A percentile compares a stretch with the other conserved stretches of the same genome.
Conservation (phyloP, 2,888 invertebrate genomes). For the Stenolophus ochropezus region DNA sequence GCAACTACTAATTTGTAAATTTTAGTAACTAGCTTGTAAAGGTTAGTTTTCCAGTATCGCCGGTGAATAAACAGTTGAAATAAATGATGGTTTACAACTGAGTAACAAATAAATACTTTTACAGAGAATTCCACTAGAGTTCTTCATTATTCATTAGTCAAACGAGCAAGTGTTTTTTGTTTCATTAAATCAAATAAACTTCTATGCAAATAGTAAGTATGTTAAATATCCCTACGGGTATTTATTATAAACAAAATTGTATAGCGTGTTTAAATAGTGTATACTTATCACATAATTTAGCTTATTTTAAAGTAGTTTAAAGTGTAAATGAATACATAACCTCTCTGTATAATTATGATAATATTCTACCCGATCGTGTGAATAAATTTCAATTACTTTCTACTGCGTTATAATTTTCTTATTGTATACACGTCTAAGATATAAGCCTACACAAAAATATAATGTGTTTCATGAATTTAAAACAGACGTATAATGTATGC, state of each 20-base stretch:
- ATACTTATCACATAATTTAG: not conserved
- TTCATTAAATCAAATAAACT: too few relatives aligned
- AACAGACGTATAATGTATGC: constrained; percentile 27
- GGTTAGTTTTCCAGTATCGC: too few relatives aligned
- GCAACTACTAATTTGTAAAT: too few relatives aligned
- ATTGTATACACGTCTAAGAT: not conserved
- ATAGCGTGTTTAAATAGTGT: not conserved
- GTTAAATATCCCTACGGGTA: too few relatives aligned
- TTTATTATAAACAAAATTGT: not conserved
- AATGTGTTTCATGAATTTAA: constrained; percentile 24
- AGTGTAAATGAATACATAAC: not conserved
- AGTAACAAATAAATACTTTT: too few relatives aligned
- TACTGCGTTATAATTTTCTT: constrained; percentile 2
- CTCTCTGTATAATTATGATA: not conserved
- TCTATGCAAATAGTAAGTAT: too few relatives aligned
- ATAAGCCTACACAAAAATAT: constrained; percentile 15
- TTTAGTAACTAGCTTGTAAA: too few relatives aligned
- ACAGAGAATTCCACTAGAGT: too few relatives aligned
- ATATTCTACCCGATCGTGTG: not conserved
- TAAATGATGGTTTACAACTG: too few relatives aligned
- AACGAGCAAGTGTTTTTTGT: too few relatives aligned
- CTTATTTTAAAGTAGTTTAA: not conserved
- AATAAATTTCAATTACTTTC: constrained; percentile 37
- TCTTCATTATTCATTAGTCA: too few relatives aligned
- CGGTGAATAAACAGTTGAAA: too few relatives aligned